phyloP scores from a whole-genome alignment of 2,113 vertebrate genomes.

The Amia ocellicauda region DNA sequence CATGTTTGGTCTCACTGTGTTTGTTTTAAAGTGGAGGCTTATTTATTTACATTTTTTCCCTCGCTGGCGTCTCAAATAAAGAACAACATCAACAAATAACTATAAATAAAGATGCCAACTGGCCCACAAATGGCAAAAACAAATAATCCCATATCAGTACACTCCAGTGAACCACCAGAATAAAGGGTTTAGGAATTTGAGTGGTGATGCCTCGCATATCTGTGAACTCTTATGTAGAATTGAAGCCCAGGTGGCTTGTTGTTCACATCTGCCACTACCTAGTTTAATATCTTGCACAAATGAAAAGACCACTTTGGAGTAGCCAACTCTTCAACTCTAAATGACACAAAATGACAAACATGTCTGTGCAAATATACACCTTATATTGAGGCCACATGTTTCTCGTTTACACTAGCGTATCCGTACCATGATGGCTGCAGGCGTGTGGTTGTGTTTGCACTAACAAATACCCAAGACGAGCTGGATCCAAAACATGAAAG shows the following conservation, averaged over 20 bases:
- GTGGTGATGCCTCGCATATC: slow-evolving; percentile 62
- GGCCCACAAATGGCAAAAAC: slow-evolving; percentile 55
- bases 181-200: slow-evolving; percentile 54
- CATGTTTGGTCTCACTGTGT: too few species aligned
- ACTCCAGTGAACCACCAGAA: slow-evolving; percentile 52
- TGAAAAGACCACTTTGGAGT: neutral
- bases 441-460: too few species aligned
- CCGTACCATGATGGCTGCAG: too few species aligned
- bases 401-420: too few species aligned
- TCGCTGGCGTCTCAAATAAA: neutral
- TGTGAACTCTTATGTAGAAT: slow-evolving; percentile 60
- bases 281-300: neutral
- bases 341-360: too few species aligned
- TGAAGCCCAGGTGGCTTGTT: slow-evolving; percentile 49
- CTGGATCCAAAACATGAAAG: too few species aligned
- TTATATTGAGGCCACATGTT: neutral
- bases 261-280: too few species aligned
- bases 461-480: too few species aligned
- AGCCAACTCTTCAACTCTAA: neutral
- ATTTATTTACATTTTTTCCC: neutral
- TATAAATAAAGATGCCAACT: slow-evolving; percentile 62
- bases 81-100: too few species aligned
- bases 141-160: slow-evolving; percentile 64
- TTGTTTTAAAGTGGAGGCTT: neutral
- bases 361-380: neutral